Conservation (phyloP, 2,113 vertebrate species). For the Periophthalmus modestus region DNA sequence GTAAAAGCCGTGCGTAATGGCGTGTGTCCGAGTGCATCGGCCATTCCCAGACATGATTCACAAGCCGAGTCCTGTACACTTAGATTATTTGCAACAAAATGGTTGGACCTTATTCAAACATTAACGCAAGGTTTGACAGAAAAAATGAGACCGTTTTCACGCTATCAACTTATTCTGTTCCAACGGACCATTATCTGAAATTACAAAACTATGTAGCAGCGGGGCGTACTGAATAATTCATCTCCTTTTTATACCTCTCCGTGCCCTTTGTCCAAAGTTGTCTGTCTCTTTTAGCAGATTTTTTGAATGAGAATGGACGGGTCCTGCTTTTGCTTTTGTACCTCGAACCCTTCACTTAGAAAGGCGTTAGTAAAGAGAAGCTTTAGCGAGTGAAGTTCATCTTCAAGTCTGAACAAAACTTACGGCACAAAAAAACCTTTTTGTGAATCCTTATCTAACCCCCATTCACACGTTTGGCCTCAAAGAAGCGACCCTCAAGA, state of each 20-base stretch:
- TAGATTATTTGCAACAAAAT: constrained; percentile 41
- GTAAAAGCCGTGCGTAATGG: constrained; percentile 28
- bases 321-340: constrained; percentile 81
- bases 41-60: constrained; percentile 30
- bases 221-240: constrained; percentile 85
- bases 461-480: constrained; percentile 46
- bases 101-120: constrained; percentile 50
- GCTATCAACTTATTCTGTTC: constrained; percentile 77
- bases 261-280: constrained; percentile 82
- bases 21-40: neutral
- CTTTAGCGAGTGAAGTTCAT: constrained; percentile 83
- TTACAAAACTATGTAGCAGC: constrained; percentile 88
- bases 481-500: constrained; percentile 38
- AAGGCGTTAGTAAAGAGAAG: constrained; percentile 78
- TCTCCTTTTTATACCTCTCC: constrained; percentile 81
- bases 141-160: constrained; percentile 79
- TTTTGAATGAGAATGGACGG: constrained; percentile 83
- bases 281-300: constrained; percentile 70
- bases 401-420: constrained; percentile 83
- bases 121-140: constrained; percentile 59
- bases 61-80: constrained; percentile 25
- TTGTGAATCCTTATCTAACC: constrained; percentile 65
- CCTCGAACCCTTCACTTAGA: constrained; percentile 73
- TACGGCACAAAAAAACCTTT: constrained; percentile 34
- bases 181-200: constrained; percentile 82